Base-by-base conservation (phyloP, 1,140 invertebrate species). In the Temnothorax nylanderi region DNA sequence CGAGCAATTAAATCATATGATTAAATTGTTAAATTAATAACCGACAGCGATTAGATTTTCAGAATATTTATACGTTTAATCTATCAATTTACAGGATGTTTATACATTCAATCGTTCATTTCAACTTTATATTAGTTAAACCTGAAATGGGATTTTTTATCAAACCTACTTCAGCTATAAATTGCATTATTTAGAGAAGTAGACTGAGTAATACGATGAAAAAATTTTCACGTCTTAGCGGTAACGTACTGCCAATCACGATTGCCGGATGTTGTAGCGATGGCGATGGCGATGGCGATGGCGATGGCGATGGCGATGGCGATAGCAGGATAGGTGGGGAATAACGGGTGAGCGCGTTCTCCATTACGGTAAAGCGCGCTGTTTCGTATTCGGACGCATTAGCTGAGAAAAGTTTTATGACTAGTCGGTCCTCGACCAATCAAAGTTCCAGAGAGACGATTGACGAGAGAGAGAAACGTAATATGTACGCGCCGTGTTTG, bases 401-500 rank as follows among this genome's bases (percentile, higher is more conserved):
- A 67, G 58, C 67, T 21, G 65, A 75, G 78, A 88, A 87, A 86
- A 86, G 64, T 86, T 88, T 88, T 86, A 81, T 64, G 51, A 54
- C 58, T 44, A 37, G 37, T 47, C 37, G 41, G 34, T 11, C 37
- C 65, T 81, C 34, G 41, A 80, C 91, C 89, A 92, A 92, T 92
- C 91, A 92, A 92, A 92, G 91, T 91, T 92, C 91, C 80, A 90
- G 54, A 84, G 71, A 62, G 47, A n/a, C 65, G 87, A 81, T 78
- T 49, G 60, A 49, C 37, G 54, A 60, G 21, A 21, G n/a, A 34
- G 60, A 58, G 4, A 64, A 3, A 21, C 18, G 47, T 37, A 41
- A 16, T 21, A 13, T 16, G n/a, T 65, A 49, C n/a, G 34, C 1
- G 1, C 26, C 26, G 67, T 26, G 18, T 13, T 82, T 47, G 18